Evolutionary conservation across 2,113 vertebrate genomes (phyloP), one percentile per base, ranked within the genome.

Genomic region (Epinephelus moara): DNA sequence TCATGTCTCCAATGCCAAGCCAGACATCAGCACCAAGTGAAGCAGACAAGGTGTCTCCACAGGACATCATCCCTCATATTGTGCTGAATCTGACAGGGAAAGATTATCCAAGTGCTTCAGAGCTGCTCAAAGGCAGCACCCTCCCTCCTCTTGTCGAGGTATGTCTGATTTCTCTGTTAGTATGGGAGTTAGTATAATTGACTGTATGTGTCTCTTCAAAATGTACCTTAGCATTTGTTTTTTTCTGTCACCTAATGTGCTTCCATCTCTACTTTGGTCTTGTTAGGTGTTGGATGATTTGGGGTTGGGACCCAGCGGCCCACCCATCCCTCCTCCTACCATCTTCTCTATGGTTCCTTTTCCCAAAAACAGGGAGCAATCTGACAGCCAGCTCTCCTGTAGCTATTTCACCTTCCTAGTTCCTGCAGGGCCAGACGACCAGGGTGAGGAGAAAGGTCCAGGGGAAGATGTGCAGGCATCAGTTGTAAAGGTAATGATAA

Each of bases 211-310:
- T 52, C 7, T 25, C 52, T 0, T 3, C 0, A 21, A 47, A n/a
- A 17, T 55, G 21, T 57, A 14, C 1, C 18, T 6, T 27, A 37
- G 15, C 14, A 9, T 19, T 60, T 30, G 8, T 1, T 55, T 69
- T 45, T n/a, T 4, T 47, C 74, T 19, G 21, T 70, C 12, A 73
- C 50, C n/a, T 85, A 12, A 77, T 50, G 17, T 50, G n/a, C 50
- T 50, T 63, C n/a, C n/a, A 23, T 40, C 9, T 73, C 3, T 45
- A 42, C 14, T 69, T 25, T 78, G 37, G 4, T 81, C 4, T 70
- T 66, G 45, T 52, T 84, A 99, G 98, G 90, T 98, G 80, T 91
- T 98, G 77, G 94, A 97, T 56, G 50, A 87, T 42, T 79, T 99
- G 67, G 97, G 96, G 0, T 84, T 97, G 79, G 96, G 96, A 45